phyloP scores from a whole-genome alignment of 92 coral and sea anemone species.

The Chrysogorgia sp. region DNA sequence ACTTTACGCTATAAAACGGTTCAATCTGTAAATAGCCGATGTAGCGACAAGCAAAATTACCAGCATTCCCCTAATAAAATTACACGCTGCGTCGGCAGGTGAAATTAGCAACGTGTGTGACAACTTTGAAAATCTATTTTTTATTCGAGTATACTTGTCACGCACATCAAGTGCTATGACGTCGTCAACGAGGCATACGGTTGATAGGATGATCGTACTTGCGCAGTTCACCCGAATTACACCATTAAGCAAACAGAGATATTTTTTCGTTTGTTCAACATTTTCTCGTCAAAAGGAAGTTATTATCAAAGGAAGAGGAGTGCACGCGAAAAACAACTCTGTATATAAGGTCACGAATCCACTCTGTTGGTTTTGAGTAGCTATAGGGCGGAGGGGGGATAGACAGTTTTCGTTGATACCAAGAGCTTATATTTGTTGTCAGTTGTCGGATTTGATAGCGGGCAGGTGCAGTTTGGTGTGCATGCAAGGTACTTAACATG shows the following conservation, averaged over 20 bases:
- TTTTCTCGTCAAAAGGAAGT: no score
- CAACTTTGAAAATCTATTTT: background rate
- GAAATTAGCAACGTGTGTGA: background rate
- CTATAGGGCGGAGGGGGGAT: background rate
- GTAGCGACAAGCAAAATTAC: background rate
- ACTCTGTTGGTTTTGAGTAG: background rate
- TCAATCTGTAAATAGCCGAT: no score
- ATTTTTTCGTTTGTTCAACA: no score
- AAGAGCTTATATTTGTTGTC: background rate
- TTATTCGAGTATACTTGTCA: constrained; percentile 10
- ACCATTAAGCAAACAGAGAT: no score
- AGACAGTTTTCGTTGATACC: background rate
- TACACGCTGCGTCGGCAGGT: constrained; percentile 4
- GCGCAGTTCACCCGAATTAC: no score
- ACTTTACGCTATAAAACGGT: no score
- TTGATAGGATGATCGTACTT: constrained; percentile 72
- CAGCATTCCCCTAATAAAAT: no score
- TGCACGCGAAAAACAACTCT: no score
- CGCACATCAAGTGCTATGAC: constrained; percentile 19
- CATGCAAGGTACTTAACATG: background rate
- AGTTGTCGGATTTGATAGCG: background rate
- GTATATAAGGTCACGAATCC: no score
- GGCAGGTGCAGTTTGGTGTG: no score
- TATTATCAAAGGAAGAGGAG: no score
- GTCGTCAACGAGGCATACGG: constrained; percentile 55